A percentile compares a stretch with the other conserved stretches of the same genome.
Evolutionary conservation across 2,888 invertebrate species (phyloP).

Genomic region (Dioctria rufipes): DNA sequence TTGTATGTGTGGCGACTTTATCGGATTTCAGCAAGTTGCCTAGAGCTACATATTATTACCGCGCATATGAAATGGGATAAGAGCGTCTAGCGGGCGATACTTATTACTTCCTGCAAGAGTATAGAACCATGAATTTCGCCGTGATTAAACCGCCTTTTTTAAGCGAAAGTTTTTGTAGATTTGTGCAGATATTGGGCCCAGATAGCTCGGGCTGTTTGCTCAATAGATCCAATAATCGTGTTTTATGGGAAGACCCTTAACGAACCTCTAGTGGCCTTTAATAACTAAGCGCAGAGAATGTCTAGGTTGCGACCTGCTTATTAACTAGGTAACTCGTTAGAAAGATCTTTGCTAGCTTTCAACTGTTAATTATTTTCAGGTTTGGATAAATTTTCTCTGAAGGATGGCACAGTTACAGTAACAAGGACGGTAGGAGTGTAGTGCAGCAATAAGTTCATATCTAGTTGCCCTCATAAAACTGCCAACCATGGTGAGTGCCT

Average conservation of each 20-base stretch:
- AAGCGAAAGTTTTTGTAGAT: slow-evolving; percentile 6
- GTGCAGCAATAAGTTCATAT: neutral
- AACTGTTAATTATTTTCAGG: slow-evolving; percentile 38
- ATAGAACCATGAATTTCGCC: neutral
- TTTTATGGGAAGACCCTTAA: slow-evolving; percentile 22
- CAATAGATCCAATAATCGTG: neutral
- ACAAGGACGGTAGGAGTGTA: neutral
- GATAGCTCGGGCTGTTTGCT: neutral
- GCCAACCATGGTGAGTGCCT: slow-evolving; percentile 6
- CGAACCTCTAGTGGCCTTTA: slow-evolving; percentile 6
- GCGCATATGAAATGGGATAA: slow-evolving; percentile 9
- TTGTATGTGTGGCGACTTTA: neutral
- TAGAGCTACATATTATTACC: slow-evolving; percentile 9
- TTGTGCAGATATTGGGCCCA: neutral
- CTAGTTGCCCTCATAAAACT: slow-evolving; percentile 13
- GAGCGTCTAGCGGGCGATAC: neutral
- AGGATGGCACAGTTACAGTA: neutral
- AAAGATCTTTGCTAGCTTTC: neutral
- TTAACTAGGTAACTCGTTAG: neutral
- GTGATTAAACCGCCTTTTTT: neutral
- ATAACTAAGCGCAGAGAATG: slow-evolving; percentile 10
- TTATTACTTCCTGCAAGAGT: neutral
- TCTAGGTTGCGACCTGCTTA: neutral
- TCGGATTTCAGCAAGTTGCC: slow-evolving; percentile 50
- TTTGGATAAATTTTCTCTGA: neutral